Conservation (phyloP, 2,888 invertebrate species). For the Therioaphis trifolii region DNA sequence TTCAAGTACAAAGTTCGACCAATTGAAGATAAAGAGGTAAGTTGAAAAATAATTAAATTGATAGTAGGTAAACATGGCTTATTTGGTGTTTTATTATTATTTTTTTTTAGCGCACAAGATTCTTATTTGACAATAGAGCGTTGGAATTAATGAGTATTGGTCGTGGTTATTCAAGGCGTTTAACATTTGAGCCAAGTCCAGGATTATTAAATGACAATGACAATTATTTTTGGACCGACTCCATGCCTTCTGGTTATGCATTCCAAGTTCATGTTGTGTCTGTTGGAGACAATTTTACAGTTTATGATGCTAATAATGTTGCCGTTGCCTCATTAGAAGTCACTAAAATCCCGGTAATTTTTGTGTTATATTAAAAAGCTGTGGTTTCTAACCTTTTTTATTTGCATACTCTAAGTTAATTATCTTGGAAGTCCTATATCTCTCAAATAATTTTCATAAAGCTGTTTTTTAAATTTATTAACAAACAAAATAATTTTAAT, state of each 20-base stretch:
- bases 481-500: too few relatives aligned
- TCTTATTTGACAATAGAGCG: conserved; percentile 76
- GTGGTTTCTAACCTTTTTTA: too few relatives aligned
- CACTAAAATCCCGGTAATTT: conserved; percentile 75
- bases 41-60: not conserved
- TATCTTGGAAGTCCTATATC: too few relatives aligned
- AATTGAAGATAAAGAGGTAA: conserved; percentile 69
- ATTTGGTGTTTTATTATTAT: not conserved
- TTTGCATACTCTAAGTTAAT: too few relatives aligned
- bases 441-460: too few relatives aligned
- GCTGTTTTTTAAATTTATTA: too few relatives aligned
- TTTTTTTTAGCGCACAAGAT: conserved; percentile 53
- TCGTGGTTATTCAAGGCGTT: conserved; percentile 79
- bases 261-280: conserved; percentile 79
- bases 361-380: too few relatives aligned
- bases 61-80: not conserved
- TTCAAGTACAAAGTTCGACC: conserved; percentile 80
- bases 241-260: conserved; percentile 78
- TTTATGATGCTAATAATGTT: conserved; percentile 76
- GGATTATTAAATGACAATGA: conserved; percentile 75
- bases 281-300: conserved; percentile 79
- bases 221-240: conserved; percentile 84
- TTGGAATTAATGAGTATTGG: conserved; percentile 77
- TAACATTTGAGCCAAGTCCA: conserved; percentile 77
- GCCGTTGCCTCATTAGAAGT: conserved; percentile 78